phyloP scores from a whole-genome alignment of 2,113 vertebrate genomes.

The Isichthys henryi region DNA sequence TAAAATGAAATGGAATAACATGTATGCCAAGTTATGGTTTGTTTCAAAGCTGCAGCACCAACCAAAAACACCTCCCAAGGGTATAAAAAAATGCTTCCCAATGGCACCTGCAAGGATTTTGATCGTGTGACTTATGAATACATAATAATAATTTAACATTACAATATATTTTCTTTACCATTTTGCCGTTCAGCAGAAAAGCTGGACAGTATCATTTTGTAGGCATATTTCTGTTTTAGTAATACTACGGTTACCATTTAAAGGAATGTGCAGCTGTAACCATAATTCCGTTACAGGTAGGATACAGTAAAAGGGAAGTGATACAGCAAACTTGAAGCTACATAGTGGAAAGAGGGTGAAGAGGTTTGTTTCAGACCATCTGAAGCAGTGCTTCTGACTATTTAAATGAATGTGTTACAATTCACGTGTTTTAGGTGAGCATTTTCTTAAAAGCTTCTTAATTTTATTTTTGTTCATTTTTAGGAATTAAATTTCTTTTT shows the following conservation, averaged over 20 bases:
- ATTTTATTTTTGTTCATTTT: background rate
- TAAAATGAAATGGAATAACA: background rate
- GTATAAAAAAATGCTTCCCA: background rate
- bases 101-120: background rate
- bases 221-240: background rate
- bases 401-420: background rate
- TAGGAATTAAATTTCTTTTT: background rate
- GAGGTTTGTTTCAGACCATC: background rate
- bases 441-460: background rate
- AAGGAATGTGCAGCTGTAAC: background rate
- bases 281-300: background rate
- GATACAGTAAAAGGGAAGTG: background rate
- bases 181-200: background rate
- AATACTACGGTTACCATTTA: background rate
- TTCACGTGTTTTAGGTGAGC: background rate
- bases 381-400: background rate
- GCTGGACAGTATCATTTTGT: background rate
- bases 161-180: background rate
- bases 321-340: background rate
- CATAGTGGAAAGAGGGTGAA: background rate
- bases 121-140: background rate
- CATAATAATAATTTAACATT: background rate
- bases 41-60: background rate
- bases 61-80: background rate
- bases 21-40: background rate